A percentile compares a stretch with the other conserved stretches of the same genome.
Evolutionary conservation across 1,140 invertebrate species (phyloP).

Genomic region (Hycleus cichorii): DNA sequence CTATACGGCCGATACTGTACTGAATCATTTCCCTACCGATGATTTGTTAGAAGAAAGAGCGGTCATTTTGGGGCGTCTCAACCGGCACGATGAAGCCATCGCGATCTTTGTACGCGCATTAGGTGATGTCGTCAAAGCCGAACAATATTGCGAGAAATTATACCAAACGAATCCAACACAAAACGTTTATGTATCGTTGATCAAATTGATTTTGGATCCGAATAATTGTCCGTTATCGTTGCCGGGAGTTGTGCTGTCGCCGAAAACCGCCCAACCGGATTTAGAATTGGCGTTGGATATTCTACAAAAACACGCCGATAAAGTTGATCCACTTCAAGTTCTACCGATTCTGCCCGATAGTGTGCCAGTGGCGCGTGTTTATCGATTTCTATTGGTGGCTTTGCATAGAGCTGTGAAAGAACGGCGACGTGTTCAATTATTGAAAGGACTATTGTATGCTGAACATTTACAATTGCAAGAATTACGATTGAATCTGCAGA

Average conservation of each 20-base stretch:
- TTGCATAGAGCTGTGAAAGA: slow-evolving; percentile 66
- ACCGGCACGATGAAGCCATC: slow-evolving; percentile 87
- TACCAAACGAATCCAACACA: slow-evolving; percentile 37
- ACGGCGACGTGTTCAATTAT: slow-evolving; percentile 63
- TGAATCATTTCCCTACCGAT: slow-evolving; percentile 81
- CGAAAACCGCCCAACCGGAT: slow-evolving; percentile 57
- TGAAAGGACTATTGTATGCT: slow-evolving; percentile 74
- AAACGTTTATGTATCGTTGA: slow-evolving; percentile 54
- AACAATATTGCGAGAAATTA: slow-evolving; percentile 75
- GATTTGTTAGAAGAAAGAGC: slow-evolving; percentile 87
- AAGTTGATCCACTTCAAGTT: slow-evolving; percentile 69
- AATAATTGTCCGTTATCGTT: slow-evolving; percentile 43
- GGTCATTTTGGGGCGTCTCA: slow-evolving; percentile 81
- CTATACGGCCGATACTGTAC: slow-evolving; percentile 82
- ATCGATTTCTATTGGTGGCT: slow-evolving; percentile 69
- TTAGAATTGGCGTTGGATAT: slow-evolving; percentile 68
- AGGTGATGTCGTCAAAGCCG: slow-evolving; percentile 75
- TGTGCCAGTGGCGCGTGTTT: slow-evolving; percentile 63
- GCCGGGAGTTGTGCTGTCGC: slow-evolving; percentile 47
- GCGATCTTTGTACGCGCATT: slow-evolving; percentile 79
- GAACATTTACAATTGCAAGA: slow-evolving; percentile 77
- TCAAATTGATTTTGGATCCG: slow-evolving; percentile 58
- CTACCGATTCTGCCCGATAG: slow-evolving; percentile 68
- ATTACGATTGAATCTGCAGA: slow-evolving; percentile 69
- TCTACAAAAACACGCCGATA: slow-evolving; percentile 71